phyloP scores from a whole-genome alignment of 2,113 vertebrate species.

The Gymnorhina tibicen region DNA sequence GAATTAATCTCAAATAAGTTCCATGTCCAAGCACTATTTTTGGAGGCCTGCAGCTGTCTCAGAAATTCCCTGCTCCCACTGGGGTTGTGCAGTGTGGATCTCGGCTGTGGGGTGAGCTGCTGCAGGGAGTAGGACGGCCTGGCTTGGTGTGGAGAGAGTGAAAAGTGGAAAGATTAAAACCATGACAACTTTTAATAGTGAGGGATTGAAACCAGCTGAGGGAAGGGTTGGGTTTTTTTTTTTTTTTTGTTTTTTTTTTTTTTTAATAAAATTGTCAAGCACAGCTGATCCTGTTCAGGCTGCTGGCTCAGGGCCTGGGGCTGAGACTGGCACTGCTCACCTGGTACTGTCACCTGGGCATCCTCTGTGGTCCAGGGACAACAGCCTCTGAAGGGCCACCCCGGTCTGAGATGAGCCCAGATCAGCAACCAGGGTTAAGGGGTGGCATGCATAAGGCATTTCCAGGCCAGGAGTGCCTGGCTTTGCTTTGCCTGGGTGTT shows the following conservation, averaged over 20 bases:
- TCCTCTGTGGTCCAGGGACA: neutral
- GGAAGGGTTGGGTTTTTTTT: neutral
- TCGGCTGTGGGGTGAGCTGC: neutral
- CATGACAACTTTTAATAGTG: neutral
- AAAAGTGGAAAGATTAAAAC: neutral
- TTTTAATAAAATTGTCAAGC: neutral
- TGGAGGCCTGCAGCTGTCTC: neutral
- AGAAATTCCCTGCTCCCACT: neutral
- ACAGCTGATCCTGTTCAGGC: neutral
- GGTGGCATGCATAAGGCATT: neutral
- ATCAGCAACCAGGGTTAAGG: neutral
- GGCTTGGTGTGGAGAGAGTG: neutral
- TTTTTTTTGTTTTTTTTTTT: neutral
- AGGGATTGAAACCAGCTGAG: slow-evolving; percentile 6
- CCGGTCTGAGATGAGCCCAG: neutral
- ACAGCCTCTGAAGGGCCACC: neutral
- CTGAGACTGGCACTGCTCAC: neutral
- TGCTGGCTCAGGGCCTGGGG: neutral
- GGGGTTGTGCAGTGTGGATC: neutral
- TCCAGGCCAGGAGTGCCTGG: neutral
- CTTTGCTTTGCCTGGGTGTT: neutral
- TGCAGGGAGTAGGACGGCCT: neutral
- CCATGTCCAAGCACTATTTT: neutral
- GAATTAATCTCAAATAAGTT: slow-evolving; percentile 9
- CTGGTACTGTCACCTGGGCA: fast-evolving